phyloP scores from a whole-genome alignment of 1,140 invertebrate species.

The Conus ventricosus region DNA sequence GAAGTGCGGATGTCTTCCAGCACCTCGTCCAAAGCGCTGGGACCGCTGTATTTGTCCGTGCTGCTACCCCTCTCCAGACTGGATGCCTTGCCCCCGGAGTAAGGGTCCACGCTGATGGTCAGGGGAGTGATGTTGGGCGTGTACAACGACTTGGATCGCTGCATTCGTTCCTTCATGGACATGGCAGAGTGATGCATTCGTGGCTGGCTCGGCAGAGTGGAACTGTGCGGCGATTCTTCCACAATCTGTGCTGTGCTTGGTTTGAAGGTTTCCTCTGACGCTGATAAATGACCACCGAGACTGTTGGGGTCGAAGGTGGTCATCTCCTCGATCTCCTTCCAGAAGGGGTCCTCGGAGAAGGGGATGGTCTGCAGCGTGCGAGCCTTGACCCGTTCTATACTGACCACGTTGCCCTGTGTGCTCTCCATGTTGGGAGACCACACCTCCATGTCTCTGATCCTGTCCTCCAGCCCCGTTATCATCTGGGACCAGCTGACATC shows the following conservation, averaged over 20 bases:
- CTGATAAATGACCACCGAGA: slow-evolving; percentile 33
- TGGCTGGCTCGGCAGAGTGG: slow-evolving; percentile 47
- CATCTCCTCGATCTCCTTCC: slow-evolving; percentile 71
- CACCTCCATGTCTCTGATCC: slow-evolving; percentile 58
- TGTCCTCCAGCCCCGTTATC: slow-evolving; percentile 45
- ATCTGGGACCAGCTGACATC: slow-evolving; percentile 48
- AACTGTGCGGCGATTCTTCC: slow-evolving; percentile 41
- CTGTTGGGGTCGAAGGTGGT: slow-evolving; percentile 62
- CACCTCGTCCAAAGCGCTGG: slow-evolving; percentile 68
- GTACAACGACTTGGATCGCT: slow-evolving; percentile 52
- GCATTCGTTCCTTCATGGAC: slow-evolving; percentile 41
- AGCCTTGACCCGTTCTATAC: slow-evolving; percentile 68
- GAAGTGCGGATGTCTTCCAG: slow-evolving; percentile 65
- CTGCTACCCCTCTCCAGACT: slow-evolving; percentile 20
- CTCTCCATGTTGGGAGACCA: slow-evolving; percentile 70
- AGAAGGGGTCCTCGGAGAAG: slow-evolving; percentile 69
- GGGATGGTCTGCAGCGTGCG: slow-evolving; percentile 70
- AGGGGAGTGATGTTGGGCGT: slow-evolving; percentile 66
- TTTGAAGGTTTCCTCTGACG: slow-evolving; percentile 26
- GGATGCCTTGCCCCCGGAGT: slow-evolving; percentile 28
- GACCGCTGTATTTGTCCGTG: slow-evolving; percentile 46
- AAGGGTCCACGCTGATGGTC: slow-evolving; percentile 54
- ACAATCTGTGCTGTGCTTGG: not conserved
- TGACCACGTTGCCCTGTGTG: slow-evolving; percentile 61
- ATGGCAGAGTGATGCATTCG: slow-evolving; percentile 22